These are phyloP conservation scores for Hypomecis atomaria DNA, from an alignment of 2,888 invertebrate genomes.

Conservation along the genomic window DNA sequence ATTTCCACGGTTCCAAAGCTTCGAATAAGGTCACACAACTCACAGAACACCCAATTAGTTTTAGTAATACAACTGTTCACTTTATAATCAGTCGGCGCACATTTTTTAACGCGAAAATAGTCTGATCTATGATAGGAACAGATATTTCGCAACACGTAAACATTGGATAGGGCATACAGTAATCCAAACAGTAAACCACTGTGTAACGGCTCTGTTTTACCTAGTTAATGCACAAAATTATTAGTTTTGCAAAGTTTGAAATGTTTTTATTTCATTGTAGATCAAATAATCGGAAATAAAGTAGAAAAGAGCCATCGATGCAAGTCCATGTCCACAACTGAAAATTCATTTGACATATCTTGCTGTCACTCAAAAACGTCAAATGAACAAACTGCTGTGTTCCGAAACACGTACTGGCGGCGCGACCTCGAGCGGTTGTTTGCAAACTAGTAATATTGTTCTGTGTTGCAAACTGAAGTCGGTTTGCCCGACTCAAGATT, in stretches of 20 bases:
- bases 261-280: conserved; percentile 31
- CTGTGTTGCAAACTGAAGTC: conserved; percentile 69
- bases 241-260: conserved; percentile 15
- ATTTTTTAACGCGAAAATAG: conserved; percentile 47
- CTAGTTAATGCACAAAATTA: conserved; percentile 2
- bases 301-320: conserved; percentile 47
- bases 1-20: conserved; percentile 36
- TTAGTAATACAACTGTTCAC: conserved; percentile 29
- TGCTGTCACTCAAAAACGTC: conserved; percentile 31
- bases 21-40: conserved; percentile 31
- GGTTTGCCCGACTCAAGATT: conserved; percentile 47
- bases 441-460: too few species aligned
- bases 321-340: conserved; percentile 32
- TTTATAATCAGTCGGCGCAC: conserved; percentile 29
- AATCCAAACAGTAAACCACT: conserved; percentile 40
- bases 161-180: conserved; percentile 36
- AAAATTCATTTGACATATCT: conserved; percentile 61
- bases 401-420: conserved; percentile 60
- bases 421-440: conserved; percentile 61
- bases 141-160: conserved; percentile 34
- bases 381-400: conserved; percentile 44
- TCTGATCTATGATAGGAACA: conserved; percentile 33
- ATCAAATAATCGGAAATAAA: conserved; percentile 1
- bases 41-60: conserved; percentile 37
- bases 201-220: conserved; percentile 8